phyloP scores from a whole-genome alignment of 2,888 invertebrate genomes.

The Cephus nigrinus region DNA sequence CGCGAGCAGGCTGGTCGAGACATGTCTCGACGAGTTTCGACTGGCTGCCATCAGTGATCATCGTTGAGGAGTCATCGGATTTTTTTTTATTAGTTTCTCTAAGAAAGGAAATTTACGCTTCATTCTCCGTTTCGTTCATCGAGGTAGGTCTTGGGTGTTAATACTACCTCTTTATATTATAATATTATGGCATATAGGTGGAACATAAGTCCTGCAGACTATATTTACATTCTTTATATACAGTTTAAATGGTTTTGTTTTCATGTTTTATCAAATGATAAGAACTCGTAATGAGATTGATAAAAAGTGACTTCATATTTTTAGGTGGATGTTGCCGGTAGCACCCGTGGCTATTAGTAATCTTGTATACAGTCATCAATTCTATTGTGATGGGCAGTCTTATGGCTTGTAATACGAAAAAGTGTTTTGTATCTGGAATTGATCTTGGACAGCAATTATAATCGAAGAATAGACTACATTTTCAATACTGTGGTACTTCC shows the following conservation, averaged over 20 bases:
- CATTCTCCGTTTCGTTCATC: neutral
- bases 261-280: neutral
- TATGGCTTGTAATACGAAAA: neutral
- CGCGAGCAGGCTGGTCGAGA: slow-evolving; percentile 35
- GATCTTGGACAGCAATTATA: neutral
- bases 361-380: neutral
- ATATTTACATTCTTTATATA: neutral
- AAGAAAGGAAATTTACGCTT: neutral
- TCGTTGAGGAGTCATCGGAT: neutral
- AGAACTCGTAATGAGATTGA: neutral
- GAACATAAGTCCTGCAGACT: neutral
- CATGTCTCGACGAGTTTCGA: slow-evolving; percentile 39
- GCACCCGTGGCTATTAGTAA: neutral
- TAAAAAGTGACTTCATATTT: neutral
- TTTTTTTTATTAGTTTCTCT: neutral
- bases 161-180: neutral
- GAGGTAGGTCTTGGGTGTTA: neutral
- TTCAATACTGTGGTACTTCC: neutral
- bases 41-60: slow-evolving; percentile 35
- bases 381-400: neutral
- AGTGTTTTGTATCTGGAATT: neutral
- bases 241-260: neutral
- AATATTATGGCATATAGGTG: neutral
- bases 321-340: neutral
- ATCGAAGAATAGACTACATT: neutral